Evolutionary conservation across 2,113 vertebrate species (phyloP).

Genomic region (Anguilla japonica): DNA sequence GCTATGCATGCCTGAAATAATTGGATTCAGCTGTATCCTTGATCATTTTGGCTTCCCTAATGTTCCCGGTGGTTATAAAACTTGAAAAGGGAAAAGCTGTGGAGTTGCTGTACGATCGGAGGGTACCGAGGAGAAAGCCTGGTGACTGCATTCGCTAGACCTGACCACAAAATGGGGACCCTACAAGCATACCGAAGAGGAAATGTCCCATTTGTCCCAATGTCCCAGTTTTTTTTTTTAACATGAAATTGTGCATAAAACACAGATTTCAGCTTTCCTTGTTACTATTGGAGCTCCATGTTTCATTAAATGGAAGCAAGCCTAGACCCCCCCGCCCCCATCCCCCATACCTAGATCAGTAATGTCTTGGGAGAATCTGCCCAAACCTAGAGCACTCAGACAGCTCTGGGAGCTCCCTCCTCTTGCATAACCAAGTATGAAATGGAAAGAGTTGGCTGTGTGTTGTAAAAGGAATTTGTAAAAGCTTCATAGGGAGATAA

Average conservation of each 20-base stretch:
- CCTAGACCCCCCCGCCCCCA: background rate
- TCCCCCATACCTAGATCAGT: background rate
- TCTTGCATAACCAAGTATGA: background rate
- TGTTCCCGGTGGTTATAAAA: constrained; percentile 32
- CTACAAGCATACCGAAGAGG: background rate
- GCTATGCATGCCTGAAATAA: constrained; percentile 65
- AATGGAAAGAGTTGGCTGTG: background rate
- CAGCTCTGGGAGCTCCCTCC: constrained; percentile 30
- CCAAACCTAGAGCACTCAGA: constrained; percentile 26
- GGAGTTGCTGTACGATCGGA: background rate
- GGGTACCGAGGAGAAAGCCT: background rate
- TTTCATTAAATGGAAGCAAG: background rate
- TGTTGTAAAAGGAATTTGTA: background rate
- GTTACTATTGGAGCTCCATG: background rate
- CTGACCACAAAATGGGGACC: background rate
- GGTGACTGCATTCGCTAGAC: background rate
- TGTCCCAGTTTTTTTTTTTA: background rate
- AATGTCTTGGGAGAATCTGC: constrained; percentile 24
- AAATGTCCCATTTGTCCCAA: background rate
- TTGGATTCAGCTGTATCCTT: constrained; percentile 63
- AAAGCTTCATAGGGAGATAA: background rate
- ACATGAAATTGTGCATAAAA: background rate
- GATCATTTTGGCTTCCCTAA: constrained; percentile 53
- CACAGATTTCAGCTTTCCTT: background rate
- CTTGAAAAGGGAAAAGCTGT: background rate